These are phyloP conservation scores for Melinopterus prodromus DNA, from an alignment of 2,888 invertebrate genomes.

Conservation along the genomic window DNA sequence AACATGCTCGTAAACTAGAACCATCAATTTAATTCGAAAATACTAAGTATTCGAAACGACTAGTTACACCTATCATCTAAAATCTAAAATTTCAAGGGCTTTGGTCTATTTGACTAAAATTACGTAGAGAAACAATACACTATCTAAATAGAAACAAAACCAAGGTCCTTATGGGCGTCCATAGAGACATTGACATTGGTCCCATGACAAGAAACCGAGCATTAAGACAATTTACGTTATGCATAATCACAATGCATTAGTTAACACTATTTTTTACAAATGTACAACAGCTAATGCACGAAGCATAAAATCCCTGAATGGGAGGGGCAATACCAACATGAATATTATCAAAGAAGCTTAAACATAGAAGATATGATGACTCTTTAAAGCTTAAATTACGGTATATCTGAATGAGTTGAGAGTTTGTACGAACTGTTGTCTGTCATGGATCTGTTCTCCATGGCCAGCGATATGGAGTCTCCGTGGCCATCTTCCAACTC, in stretches of 20 bases:
- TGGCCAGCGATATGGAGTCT: slow-evolving; percentile 52
- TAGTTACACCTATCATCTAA: not conserved
- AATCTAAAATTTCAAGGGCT: not conserved
- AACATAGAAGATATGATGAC: slow-evolving; percentile 20
- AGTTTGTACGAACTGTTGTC: slow-evolving; percentile 58
- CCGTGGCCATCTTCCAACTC: slow-evolving; percentile 58
- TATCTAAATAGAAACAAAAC: not conserved
- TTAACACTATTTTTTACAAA: slow-evolving; percentile 10
- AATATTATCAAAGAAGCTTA: slow-evolving; percentile 13
- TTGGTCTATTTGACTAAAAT: not conserved
- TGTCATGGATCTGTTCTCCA: slow-evolving; percentile 56
- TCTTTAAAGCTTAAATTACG: slow-evolving; percentile 42
- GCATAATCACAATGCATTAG: too few relatives aligned
- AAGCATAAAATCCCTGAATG: slow-evolving; percentile 15
- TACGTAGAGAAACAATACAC: not conserved
- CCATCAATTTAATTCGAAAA: not conserved
- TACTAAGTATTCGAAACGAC: not conserved
- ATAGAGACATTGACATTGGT: not conserved
- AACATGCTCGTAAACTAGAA: not conserved
- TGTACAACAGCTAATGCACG: slow-evolving; percentile 13
- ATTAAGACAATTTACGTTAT: not conserved
- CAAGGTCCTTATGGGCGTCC: not conserved
- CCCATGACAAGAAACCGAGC: not conserved
- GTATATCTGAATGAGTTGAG: slow-evolving; percentile 54
- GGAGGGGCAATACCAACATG: not conserved